Base-by-base conservation (phyloP, 1,140 invertebrate species). In the Zaprionus taronus region DNA sequence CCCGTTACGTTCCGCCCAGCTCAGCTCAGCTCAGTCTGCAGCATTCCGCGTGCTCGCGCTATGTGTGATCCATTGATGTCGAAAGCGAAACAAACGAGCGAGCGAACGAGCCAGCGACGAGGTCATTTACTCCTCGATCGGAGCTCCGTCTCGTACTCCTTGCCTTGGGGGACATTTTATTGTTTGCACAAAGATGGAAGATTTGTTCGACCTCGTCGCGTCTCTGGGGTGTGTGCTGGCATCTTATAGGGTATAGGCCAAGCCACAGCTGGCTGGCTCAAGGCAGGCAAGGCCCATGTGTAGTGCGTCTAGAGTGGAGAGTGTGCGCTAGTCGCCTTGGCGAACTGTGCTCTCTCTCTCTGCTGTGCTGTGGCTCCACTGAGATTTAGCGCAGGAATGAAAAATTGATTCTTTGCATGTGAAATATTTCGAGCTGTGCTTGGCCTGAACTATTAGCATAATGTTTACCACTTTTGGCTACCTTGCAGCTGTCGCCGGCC, bases 131-230 rank as follows among this genome's bases (percentile, higher is more conserved):
- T 89, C 79, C 82, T 51, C 47, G 47, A 51, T 51, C 20, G 24
- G 38, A 41, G 47, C 17, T 51, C 41, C 41, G 41, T 51, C 47
- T 14, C 20, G 4, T 20, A 14, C 22, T 24, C 22, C 47, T 51
- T 51, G 86, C 91, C 84, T 89, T 83, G 84, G 81, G 91, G 83
- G 91, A 92, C 91, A 91, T 92, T 92, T 92, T 92, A 92, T 92
- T 92, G 91, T 92, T 92, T 92, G 81, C 91, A 91, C 82, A 91
- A 81, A 82, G 91, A 92, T 92, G 91, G 85, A 92, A 92, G 91
- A 92, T 92, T 91, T 80, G 84, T 79, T 78, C 75, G 47, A 69
- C 24, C 80, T 56, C 38, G 51, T 28, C 56, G 69, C 73, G 62
- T 75, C 69, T 85, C 81, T 72, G 71, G 71, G 81, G 85, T 90